Base-by-base conservation (phyloP, 1,140 invertebrate genomes). In the Papilio dardanus region DNA sequence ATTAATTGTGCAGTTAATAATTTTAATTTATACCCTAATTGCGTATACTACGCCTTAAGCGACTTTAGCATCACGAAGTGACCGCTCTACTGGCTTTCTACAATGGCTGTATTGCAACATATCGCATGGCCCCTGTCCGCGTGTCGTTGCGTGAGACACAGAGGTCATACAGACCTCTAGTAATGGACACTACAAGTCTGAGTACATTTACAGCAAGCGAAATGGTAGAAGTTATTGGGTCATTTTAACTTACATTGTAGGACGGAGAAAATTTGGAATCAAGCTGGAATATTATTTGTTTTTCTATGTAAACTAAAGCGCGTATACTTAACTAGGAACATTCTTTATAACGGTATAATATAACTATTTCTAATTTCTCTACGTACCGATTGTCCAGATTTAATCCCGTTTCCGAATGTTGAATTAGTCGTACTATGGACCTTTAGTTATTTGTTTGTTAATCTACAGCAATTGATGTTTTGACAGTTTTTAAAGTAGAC, bases 1-100 rank as follows among this genome's bases (percentile, higher is more conserved):
- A 6, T 8, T 10, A 12, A 37, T 37, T 37, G 35, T 3, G 33
- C 8, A 37, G 35, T 65, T 5, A 65, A 66, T 31, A 66, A 66
- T 66, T 19, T 19, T 8, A 68, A 40, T 40, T 19, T 71, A 37
- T 21, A 6, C 40, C 28, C 28, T 50, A 71, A 50, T 71, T 50
- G 69, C 24, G 24, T 12, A 31, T 42, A 50, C 69, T 50, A 24
- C 7, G 16, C 69, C 69, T 71, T 71, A 71, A 71, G 10, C 21
- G 69, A 4, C 69, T 50, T 42, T 35, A 31, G 10, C 40, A 71
- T 71, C 69, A 71, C 69, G 69, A 71, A 50, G 24, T 50, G 69
- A 50, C 69, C 69, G 69, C 35, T 42, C 31, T 69, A 69, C 67
- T 68, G 33, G 19, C 68, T 71, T 71, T 71, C 37, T 71, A 71